phyloP scores from a whole-genome alignment of 2,113 vertebrate genomes.

The Vidua macroura region DNA sequence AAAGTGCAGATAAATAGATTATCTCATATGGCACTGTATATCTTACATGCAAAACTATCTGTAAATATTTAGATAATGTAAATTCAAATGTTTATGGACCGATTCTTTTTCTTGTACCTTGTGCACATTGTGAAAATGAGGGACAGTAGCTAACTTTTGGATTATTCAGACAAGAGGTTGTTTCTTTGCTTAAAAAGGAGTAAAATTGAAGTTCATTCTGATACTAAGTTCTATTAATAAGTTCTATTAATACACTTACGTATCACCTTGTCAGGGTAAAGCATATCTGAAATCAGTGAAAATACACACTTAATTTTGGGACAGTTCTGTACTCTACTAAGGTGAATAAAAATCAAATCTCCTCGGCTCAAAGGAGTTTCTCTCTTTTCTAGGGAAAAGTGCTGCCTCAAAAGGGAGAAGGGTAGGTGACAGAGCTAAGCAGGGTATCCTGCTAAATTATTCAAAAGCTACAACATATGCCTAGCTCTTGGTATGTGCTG shows the following conservation, averaged over 20 bases:
- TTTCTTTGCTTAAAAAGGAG: neutral
- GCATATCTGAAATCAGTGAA: neutral
- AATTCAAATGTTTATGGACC: neutral
- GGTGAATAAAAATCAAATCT: neutral
- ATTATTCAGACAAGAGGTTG: neutral
- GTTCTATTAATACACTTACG: neutral
- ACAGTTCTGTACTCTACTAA: neutral
- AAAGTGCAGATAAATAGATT: neutral
- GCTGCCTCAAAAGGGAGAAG: neutral
- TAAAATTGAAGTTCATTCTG: neutral
- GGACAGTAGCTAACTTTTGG: neutral
- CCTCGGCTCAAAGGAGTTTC: neutral
- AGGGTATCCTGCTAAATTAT: neutral
- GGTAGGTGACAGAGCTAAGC: neutral
- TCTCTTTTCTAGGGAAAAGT: neutral
- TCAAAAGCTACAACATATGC: neutral
- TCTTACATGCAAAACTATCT: neutral
- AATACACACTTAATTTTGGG: neutral
- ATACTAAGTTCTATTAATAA: neutral
- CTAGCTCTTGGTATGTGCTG: neutral
- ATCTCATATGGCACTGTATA: neutral
- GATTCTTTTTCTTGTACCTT: neutral
- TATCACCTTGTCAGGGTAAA: neutral
- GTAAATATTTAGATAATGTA: neutral
- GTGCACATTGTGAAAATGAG: neutral